Evolutionary conservation across 1,140 invertebrate species (phyloP).

Genomic region (Drosophila lowei): DNA sequence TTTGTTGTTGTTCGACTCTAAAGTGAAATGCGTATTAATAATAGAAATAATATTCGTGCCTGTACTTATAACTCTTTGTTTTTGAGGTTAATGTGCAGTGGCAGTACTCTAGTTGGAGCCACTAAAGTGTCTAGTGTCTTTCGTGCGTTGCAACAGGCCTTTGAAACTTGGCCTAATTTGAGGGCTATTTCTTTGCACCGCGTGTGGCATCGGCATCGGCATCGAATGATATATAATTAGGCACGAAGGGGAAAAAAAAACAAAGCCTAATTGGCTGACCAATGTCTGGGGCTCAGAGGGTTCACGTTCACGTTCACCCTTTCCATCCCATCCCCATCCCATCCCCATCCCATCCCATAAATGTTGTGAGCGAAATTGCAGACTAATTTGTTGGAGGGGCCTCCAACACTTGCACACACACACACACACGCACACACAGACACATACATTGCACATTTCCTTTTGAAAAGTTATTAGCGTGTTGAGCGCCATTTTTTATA

Average conservation of each 20-base stretch:
- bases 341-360: constrained; percentile 5
- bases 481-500: constrained; percentile 59
- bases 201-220: constrained; percentile 3
- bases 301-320: constrained; percentile 8
- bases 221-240: constrained; percentile 73
- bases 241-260: constrained; percentile 24
- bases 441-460: constrained; percentile 59
- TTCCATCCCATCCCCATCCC: no score
- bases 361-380: constrained; percentile 58
- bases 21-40: constrained; percentile 69
- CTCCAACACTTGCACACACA: constrained; percentile 25
- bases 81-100: constrained; percentile 65
- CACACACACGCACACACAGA: constrained; percentile 30
- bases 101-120: no score
- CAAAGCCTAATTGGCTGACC: constrained; percentile 50
- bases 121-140: no score
- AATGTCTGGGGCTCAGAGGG: constrained; percentile 16
- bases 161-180: constrained; percentile 56
- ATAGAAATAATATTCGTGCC: constrained; percentile 42
- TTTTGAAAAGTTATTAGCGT: constrained; percentile 80
- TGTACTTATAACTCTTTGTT: constrained; percentile 27
- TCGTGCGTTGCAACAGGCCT: constrained; percentile 5
- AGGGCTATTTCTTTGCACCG: constrained; percentile 40
- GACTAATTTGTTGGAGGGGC: constrained; percentile 67
- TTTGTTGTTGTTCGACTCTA: constrained; percentile 34